A percentile compares a stretch with the other conserved stretches of the same genome.
Evolutionary conservation across 2,888 invertebrate species (phyloP).

Genomic region (Thymelicus acteon): DNA sequence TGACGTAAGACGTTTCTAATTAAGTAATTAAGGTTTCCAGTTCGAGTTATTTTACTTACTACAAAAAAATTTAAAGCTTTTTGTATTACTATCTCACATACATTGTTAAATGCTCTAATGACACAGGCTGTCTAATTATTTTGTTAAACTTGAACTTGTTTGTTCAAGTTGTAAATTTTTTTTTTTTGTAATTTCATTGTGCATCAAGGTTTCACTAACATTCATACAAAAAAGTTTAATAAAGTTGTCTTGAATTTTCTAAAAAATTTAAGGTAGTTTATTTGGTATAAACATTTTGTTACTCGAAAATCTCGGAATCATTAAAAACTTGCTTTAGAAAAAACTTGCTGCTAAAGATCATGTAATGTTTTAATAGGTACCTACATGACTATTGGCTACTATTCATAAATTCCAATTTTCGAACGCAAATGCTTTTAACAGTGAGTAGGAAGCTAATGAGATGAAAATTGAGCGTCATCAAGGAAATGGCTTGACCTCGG

Average conservation of each 20-base stretch:
- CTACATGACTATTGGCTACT: background rate
- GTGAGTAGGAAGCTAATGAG: constrained; percentile 33
- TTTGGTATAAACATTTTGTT: no score
- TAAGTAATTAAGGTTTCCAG: constrained; percentile 21
- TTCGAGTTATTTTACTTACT: background rate
- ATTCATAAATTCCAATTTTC: constrained; percentile 2
- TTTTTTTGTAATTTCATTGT: no score
- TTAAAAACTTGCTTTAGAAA: no score
- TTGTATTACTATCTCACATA: no score
- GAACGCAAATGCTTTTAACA: constrained; percentile 11
- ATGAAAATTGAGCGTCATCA: constrained; percentile 51
- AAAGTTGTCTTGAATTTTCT: no score
- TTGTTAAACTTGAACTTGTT: no score
- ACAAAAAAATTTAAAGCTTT: background rate
- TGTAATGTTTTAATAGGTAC: background rate
- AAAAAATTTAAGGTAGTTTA: no score
- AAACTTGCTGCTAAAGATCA: no score
- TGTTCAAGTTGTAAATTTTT: no score
- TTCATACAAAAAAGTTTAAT: no score
- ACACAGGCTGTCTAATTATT: background rate
- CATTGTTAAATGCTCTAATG: background rate
- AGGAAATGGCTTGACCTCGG: constrained; percentile 63
- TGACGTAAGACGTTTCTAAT: constrained; percentile 15
- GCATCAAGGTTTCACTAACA: no score
- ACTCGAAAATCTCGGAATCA: no score